Evolutionary conservation across 2,113 vertebrate genomes (phyloP), one percentile per base, ranked within the genome.

Genomic region (Entelurus aequoreus): DNA sequence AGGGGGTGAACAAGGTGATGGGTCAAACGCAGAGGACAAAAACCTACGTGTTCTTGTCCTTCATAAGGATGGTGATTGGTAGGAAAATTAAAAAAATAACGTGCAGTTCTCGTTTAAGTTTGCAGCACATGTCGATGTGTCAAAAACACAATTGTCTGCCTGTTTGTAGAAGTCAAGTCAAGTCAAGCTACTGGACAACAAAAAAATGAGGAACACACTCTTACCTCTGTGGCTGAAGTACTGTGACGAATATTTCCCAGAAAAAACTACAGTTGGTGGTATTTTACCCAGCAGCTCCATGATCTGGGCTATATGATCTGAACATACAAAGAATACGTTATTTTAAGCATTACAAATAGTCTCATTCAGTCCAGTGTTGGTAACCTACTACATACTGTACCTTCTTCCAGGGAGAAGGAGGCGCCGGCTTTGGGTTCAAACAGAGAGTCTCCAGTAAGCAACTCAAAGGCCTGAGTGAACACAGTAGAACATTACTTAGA

Each of bases 231-330:
- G 88, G 75, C 69, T 90, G 76, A 95, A 95, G 81, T 92, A 94
- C 4, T 88, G 78, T 48, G 86, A 77, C 28, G 87, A 89, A 65
- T 92, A 90, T 78, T 91, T 94, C 28, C 92, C 92, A 11, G 90
- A 91, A 47, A 90, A 74, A 51, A 86, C 86, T 36, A 91, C 82
- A 64, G 81, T 79, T 44, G 84, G 73, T 47, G 93, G 92, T 55
- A 95, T 93, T 82, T 83, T 91, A 54, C 92, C 93, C 38, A 95
- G 82, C 63, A 94, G 89, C 60, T 93, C 90, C 28, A 91, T 90
- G 60, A 95, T 93, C 66, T 90, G 80, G 71, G 89, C 91, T 60
- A 95, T 87, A 0, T 95, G 93, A 79, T 94, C 93, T 95, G 67
- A 78, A 40, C 50, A 48, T 7, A 55, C 0, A 49, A n/a, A 53